Percentiles rank a stretch among this genome's conserved stretches.
These are phyloP conservation scores for Perithous albicinctus DNA, from an alignment of 2,888 invertebrate genomes.

Conservation along the genomic window DNA sequence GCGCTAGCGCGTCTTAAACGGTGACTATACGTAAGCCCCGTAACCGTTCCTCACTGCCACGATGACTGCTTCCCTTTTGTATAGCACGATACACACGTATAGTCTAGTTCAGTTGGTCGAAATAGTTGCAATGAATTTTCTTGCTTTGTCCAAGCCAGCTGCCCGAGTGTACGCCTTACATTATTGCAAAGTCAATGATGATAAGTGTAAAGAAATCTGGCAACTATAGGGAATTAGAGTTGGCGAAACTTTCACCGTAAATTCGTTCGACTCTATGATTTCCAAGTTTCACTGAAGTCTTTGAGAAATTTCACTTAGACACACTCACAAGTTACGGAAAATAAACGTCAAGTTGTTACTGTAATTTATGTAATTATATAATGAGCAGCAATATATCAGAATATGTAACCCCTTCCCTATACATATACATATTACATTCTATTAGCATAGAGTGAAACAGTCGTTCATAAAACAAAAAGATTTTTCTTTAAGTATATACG, in stretches of 20 bases:
- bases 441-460: background rate
- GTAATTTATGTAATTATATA: conserved; percentile 17
- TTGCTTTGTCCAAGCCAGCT: conserved; percentile 44
- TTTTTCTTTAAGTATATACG: too few species aligned
- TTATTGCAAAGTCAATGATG: conserved; percentile 36
- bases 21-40: conserved; percentile 78
- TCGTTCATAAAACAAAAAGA: too few species aligned
- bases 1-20: conserved; percentile 79
- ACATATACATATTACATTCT: background rate
- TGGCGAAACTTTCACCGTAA: conserved; percentile 18
- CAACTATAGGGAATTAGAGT: background rate
- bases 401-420: background rate
- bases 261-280: background rate
- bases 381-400: background rate
- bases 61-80: conserved; percentile 62
- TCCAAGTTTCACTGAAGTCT: conserved; percentile 9
- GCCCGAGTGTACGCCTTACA: background rate
- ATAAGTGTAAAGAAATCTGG: conserved; percentile 19
- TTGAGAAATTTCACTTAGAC: conserved; percentile 15
- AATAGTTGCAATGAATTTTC: conserved; percentile 4
- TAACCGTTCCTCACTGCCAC: conserved; percentile 75
- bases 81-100: conserved; percentile 24
- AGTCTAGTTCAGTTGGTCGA: background rate
- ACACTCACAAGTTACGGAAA: background rate
- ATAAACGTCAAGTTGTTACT: conserved; percentile 21